Conservation (phyloP, 2,113 vertebrate species). For the Pluvianellus socialis region DNA sequence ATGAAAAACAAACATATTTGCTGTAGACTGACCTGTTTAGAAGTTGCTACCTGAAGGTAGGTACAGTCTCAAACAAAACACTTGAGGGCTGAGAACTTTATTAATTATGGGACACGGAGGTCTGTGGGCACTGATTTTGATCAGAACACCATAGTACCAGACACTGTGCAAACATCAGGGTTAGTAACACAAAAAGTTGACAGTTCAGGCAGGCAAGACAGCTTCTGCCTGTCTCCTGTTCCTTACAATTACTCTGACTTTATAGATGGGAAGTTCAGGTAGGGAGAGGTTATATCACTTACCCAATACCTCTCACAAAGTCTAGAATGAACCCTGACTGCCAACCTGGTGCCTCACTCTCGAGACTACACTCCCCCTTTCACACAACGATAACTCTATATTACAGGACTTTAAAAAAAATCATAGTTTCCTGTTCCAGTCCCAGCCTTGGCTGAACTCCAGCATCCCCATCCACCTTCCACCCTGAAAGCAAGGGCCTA, state of each 20-base stretch:
- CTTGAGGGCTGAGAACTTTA: background rate
- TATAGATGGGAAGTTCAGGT: background rate
- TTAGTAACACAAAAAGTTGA: background rate
- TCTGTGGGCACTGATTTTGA: background rate
- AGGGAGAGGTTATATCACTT: background rate
- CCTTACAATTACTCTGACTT: background rate
- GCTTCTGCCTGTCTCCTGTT: background rate
- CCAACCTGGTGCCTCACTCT: background rate
- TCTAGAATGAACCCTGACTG: background rate
- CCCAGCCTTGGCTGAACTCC: background rate
- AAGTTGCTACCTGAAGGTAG: background rate
- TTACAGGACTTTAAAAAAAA: background rate
- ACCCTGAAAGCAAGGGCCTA: background rate
- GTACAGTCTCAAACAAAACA: background rate
- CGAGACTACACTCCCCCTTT: background rate
- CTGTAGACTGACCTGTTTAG: background rate
- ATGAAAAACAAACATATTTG: background rate
- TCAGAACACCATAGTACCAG: background rate
- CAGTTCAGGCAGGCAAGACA: background rate
- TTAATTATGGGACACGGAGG: background rate
- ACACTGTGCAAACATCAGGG: background rate
- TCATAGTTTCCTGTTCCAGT: rapidly evolving
- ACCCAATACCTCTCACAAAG: background rate
- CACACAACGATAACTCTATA: background rate
- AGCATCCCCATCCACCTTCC: background rate